Percentiles rank a stretch among this genome's conserved stretches.
phyloP scores from a whole-genome alignment of 1,140 invertebrate species.

The Ceratitis capitata region DNA sequence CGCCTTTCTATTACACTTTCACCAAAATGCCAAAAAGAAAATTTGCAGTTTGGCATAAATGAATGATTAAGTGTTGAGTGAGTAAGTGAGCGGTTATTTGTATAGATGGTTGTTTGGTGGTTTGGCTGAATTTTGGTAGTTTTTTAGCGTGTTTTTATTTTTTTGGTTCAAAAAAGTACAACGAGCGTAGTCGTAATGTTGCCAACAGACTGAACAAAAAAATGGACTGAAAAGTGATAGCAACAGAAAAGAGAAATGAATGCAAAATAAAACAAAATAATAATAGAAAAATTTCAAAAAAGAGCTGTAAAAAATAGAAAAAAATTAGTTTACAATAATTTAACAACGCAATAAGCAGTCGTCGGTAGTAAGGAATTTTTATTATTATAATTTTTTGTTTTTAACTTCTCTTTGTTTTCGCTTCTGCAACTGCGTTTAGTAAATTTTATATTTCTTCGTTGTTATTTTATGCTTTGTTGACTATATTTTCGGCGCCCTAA shows the following conservation, averaged over 20 bases:
- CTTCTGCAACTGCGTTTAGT: too few relatives aligned
- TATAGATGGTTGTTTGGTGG: background rate
- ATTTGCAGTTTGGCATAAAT: slow-evolving; percentile 11
- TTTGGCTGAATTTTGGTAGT: background rate
- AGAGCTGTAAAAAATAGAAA: background rate
- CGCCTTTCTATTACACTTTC: slow-evolving; percentile 19
- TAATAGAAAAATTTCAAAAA: background rate
- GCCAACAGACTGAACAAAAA: background rate
- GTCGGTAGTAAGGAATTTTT: too few relatives aligned
- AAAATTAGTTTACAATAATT: too few relatives aligned
- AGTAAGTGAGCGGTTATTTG: background rate
- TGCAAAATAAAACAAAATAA: background rate
- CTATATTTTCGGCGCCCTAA: background rate
- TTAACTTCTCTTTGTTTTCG: background rate
- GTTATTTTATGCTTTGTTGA: background rate
- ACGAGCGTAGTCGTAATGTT: background rate
- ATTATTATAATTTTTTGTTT: background rate
- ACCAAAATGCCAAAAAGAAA: slow-evolving; percentile 23
- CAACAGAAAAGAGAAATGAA: background rate
- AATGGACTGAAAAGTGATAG: background rate
- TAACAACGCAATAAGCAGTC: background rate
- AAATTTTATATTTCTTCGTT: background rate
- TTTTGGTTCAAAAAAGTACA: background rate
- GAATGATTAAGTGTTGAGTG: slow-evolving; percentile 13
- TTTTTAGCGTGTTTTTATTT: background rate